Percentiles rank a stretch among this genome's conserved stretches.
Evolutionary conservation across 2,113 vertebrate genomes (phyloP).

Genomic region (Ceyx cyanopectus): DNA sequence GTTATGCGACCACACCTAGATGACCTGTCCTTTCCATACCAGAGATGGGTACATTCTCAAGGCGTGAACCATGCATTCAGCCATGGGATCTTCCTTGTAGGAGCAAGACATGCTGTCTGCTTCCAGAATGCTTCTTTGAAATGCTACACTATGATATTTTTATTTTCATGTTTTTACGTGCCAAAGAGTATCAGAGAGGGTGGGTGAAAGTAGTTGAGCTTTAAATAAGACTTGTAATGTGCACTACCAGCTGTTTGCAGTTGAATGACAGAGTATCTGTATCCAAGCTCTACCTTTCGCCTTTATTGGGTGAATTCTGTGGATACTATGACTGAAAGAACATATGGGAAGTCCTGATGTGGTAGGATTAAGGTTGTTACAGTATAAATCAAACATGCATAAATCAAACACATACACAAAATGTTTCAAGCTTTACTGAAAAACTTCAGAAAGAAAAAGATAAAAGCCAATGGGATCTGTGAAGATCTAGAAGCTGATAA

Average conservation of each 20-base stretch:
- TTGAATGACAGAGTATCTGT: constrained; percentile 1
- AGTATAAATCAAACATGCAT: background rate
- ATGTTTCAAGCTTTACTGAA: background rate
- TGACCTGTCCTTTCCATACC: background rate
- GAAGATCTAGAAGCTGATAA: background rate
- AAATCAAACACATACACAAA: background rate
- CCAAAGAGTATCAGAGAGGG: constrained; percentile 24
- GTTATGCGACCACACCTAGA: background rate
- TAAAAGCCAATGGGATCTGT: background rate
- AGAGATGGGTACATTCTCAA: background rate
- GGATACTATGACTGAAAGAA: background rate
- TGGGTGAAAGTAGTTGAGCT: constrained; percentile 52
- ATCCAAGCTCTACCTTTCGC: background rate
- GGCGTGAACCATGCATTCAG: background rate
- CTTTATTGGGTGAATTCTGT: background rate
- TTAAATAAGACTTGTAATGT: constrained; percentile 37
- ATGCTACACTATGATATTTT: constrained; percentile 62
- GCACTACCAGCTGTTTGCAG: constrained; percentile 54
- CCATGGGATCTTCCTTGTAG: background rate
- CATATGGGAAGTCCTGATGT: background rate
- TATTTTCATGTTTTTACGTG: constrained; percentile 41
- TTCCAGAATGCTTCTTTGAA: constrained; percentile 66
- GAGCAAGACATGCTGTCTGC: constrained; percentile 47
- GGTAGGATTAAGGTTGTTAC: background rate
- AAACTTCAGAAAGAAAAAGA: background rate